phyloP scores from a whole-genome alignment of 30 jellyfish, hydroid and myxozoan genomes.

The Hydra vulgaris region DNA sequence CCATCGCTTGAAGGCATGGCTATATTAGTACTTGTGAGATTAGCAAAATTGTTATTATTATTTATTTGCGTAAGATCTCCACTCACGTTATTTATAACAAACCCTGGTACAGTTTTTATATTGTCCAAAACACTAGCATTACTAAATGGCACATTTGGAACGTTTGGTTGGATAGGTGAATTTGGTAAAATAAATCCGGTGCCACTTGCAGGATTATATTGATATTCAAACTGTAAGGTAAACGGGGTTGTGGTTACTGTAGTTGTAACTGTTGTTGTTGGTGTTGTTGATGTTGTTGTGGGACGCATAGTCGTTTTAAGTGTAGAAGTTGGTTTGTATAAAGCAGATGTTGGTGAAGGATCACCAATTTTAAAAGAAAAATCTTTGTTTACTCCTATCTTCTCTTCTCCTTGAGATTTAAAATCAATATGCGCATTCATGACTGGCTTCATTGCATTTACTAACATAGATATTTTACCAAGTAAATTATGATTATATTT shows the following conservation, averaged over 20 bases:
- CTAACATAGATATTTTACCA: constrained; percentile 5
- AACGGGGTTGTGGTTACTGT: not conserved
- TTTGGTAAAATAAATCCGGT: constrained; percentile 1
- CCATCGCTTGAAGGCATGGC: constrained; percentile 5
- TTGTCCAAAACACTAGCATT: not conserved
- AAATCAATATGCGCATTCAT: constrained; percentile 6
- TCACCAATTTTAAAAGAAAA: not conserved
- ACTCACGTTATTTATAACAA: constrained; percentile 1
- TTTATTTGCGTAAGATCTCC: not conserved
- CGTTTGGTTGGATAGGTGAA: not conserved
- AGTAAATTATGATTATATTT: constrained; percentile 14
- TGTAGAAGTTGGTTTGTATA: not conserved
- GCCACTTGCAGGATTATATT: constrained; percentile 10
- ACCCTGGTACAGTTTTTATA: not conserved
- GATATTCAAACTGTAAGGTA: not conserved
- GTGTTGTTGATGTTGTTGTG: constrained; percentile 1
- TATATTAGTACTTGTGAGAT: not conserved
- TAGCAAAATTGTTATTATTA: not conserved
- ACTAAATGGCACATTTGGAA: not conserved
- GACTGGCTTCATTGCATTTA: constrained; percentile 20
- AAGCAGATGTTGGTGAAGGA: not conserved
- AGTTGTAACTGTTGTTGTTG: not conserved
- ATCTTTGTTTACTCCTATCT: not conserved
- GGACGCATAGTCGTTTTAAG: not conserved
- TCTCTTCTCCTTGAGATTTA: constrained; percentile 5